phyloP scores from a whole-genome alignment of 1,140 invertebrate species.

The Brachionus sp. region DNA sequence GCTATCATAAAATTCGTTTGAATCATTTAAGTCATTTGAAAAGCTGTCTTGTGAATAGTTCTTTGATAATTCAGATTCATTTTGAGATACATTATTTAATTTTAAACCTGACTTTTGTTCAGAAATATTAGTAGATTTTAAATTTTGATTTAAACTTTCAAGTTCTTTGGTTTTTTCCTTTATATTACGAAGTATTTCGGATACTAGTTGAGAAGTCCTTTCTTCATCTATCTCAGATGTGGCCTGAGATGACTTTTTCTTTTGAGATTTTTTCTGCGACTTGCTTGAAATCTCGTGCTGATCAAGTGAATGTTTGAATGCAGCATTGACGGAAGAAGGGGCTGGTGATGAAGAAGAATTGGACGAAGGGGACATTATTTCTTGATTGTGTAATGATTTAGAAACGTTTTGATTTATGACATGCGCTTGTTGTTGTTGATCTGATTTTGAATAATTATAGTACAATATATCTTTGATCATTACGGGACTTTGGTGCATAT shows the following conservation, averaged over 20 bases:
- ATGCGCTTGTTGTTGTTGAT: background rate
- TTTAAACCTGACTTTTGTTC: background rate
- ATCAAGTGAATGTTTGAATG: background rate
- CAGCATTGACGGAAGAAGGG: background rate
- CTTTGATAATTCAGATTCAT: background rate
- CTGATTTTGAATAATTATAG: conserved; percentile 11
- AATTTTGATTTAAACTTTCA: conserved; percentile 37
- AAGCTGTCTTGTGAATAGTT: background rate
- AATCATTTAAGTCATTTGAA: background rate
- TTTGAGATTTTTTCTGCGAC: background rate
- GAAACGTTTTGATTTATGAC: background rate
- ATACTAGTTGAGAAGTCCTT: conserved; percentile 36
- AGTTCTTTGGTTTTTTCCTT: conserved; percentile 45
- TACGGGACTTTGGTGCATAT: background rate
- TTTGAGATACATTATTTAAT: background rate
- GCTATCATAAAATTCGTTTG: background rate
- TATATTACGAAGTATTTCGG: conserved; percentile 41
- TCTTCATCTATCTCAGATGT: conserved; percentile 40
- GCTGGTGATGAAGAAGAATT: conserved; percentile 16
- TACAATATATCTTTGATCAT: conserved; percentile 31
- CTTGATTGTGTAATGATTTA: background rate
- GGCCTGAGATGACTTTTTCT: conserved; percentile 32
- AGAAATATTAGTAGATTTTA: background rate
- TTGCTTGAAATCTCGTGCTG: background rate
- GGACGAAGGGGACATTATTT: background rate